A percentile compares a stretch with the other conserved stretches of the same genome.
phyloP scores from a whole-genome alignment of 2,797 vertebrate species.

The Echeneis naucrates region DNA sequence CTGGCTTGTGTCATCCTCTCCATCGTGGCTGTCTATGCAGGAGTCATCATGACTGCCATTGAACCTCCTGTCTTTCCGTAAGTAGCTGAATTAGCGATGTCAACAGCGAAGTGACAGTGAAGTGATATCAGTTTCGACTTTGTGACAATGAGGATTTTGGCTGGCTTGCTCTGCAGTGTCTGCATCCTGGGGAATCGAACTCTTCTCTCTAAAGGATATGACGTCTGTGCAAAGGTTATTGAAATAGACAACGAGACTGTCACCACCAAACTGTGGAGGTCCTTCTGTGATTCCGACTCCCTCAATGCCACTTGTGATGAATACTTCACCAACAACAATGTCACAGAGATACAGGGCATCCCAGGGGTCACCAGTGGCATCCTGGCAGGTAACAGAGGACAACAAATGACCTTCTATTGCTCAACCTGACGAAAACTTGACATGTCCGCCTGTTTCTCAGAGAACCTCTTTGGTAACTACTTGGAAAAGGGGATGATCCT shows the following conservation, averaged over 20 bases:
- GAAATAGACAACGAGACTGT: conserved; percentile 92
- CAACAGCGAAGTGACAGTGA: not conserved
- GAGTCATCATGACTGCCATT: conserved; percentile 95
- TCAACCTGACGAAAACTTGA: not conserved
- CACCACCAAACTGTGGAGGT: conserved; percentile 93
- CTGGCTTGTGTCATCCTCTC: conserved; percentile 97
- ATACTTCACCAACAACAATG: conserved; percentile 93
- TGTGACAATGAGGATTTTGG: not conserved
- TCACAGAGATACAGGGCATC: conserved; percentile 95
- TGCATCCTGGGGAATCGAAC: conserved; percentile 97
- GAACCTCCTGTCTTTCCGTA: conserved; percentile 96
- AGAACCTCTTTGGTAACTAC: conserved; percentile 95
- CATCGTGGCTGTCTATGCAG: conserved; percentile 94
- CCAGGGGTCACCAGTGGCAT: conserved; percentile 94
- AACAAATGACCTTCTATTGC: not conserved
- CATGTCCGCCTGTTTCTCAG: conserved; percentile 70
- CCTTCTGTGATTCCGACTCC: conserved; percentile 94
- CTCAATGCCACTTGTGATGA: conserved; percentile 96
- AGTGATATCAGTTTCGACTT: not conserved
- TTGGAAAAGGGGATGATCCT: conserved; percentile 91
- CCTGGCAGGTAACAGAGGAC: conserved; percentile 87
- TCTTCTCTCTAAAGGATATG: conserved; percentile 90
- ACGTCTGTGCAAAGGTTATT: conserved; percentile 93
- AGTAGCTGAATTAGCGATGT: conserved; percentile 30
- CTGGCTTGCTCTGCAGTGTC: conserved; percentile 82